These are phyloP conservation scores for Paramisgurnus dabryanus DNA, from an alignment of 2,113 vertebrate species.

Conservation along the genomic window DNA sequence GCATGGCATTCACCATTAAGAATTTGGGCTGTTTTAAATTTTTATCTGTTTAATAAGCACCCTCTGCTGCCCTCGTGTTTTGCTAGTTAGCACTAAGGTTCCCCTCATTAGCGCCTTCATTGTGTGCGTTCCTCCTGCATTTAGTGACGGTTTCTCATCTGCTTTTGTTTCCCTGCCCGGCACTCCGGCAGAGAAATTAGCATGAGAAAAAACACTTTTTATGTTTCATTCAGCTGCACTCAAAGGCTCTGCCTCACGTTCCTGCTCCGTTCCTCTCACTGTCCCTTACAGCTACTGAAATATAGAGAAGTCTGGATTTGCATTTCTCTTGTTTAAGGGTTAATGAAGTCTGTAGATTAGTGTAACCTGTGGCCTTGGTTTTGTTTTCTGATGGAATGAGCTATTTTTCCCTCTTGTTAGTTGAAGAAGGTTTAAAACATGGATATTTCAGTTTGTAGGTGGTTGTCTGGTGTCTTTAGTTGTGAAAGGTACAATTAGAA, in stretches of 20 bases:
- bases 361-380: slow-evolving; percentile 19
- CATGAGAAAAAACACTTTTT: slow-evolving; percentile 55
- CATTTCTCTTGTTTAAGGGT: slow-evolving; percentile 38
- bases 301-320: slow-evolving; percentile 27
- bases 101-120: slow-evolving; percentile 54
- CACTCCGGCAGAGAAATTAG: slow-evolving; percentile 48
- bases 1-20: no score
- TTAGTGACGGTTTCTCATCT: slow-evolving; percentile 49
- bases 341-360: slow-evolving; percentile 52
- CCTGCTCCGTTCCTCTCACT: slow-evolving; percentile 21
- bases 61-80: slow-evolving; percentile 33
- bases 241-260: slow-evolving; percentile 34
- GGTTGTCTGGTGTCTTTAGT: slow-evolving; percentile 9
- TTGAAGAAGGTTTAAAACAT: slow-evolving; percentile 1
- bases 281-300: slow-evolving; percentile 39
- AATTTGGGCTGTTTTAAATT: background rate
- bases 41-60: slow-evolving; percentile 26
- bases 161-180: slow-evolving; percentile 48
- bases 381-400: slow-evolving; percentile 7
- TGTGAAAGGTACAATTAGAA: background rate
- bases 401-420: slow-evolving; percentile 16
- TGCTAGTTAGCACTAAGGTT: slow-evolving; percentile 24
- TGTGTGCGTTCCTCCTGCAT: slow-evolving; percentile 44
- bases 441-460: background rate
- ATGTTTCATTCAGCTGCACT: slow-evolving; percentile 36